A percentile compares a stretch with the other conserved stretches of the same genome.
These are phyloP conservation scores for Anguilla japonica DNA, from an alignment of 2,113 vertebrate genomes.

Conservation along the genomic window DNA sequence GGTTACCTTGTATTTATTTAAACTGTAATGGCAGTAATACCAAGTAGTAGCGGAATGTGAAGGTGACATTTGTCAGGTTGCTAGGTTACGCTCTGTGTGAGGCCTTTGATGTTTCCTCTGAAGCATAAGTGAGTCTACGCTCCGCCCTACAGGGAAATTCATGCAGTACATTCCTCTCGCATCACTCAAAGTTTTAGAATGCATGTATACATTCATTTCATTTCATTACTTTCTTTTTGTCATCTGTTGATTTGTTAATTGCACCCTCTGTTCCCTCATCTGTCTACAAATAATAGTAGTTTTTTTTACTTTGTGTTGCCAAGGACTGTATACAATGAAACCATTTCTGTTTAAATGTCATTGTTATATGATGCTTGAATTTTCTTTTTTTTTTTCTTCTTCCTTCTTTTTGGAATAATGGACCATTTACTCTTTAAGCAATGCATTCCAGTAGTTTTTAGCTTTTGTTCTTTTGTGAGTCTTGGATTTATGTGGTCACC, in stretches of 20 bases:
- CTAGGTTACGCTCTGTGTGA: slow-evolving; percentile 2
- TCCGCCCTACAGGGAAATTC: neutral
- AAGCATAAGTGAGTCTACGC: neutral
- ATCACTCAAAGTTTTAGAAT: neutral
- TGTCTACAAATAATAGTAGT: neutral
- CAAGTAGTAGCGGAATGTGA: slow-evolving; percentile 1
- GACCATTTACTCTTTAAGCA: neutral
- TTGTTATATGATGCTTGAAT: neutral
- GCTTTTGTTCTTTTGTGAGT: neutral
- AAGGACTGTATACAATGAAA: neutral
- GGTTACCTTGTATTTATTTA: neutral
- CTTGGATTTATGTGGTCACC: neutral
- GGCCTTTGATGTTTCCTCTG: slow-evolving; percentile 9
- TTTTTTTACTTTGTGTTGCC: neutral
- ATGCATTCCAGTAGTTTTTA: neutral
- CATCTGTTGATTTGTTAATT: neutral
- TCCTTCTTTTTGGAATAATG: neutral
- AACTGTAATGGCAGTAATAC: neutral
- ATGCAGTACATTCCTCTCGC: too few relatives aligned
- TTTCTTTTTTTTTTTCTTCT: neutral
- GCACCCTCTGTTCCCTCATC: neutral
- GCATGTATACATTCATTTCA: neutral
- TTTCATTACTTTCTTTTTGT: neutral
- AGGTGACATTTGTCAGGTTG: slow-evolving; percentile 21
- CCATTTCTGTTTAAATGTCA: neutral